Evolutionary conservation across 2,797 vertebrate genomes (phyloP).

Genomic region (Oophaga sylvatica): DNA sequence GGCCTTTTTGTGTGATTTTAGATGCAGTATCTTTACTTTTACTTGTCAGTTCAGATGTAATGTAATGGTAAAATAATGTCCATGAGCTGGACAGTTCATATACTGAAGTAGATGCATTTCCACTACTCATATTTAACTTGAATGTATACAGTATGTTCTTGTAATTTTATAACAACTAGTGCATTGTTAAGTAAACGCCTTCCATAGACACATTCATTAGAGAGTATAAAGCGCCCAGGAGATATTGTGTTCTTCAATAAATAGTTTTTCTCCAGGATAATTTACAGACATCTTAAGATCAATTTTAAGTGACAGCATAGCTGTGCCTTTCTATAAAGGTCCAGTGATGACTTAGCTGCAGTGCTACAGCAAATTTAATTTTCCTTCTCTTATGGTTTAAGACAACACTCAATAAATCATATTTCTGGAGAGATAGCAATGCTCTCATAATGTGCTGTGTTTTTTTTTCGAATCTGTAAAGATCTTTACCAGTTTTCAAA

Average conservation of each 20-base stretch:
- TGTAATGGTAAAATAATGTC: background rate
- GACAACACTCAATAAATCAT: constrained; percentile 89
- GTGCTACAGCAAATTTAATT: constrained; percentile 85
- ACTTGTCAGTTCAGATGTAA: background rate
- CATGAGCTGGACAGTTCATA: background rate
- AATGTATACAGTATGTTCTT: background rate
- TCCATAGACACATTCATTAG: constrained; percentile 89
- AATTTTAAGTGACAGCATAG: constrained; percentile 83
- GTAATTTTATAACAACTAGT: background rate
- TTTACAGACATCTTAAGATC: constrained; percentile 66
- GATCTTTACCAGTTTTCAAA: constrained; percentile 75
- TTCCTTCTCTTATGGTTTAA: constrained; percentile 81
- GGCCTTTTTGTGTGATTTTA: no score
- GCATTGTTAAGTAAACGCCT: constrained; percentile 76
- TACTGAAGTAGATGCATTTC: background rate
- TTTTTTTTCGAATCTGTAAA: constrained; percentile 89
- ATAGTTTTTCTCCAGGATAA: constrained; percentile 80
- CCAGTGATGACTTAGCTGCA: constrained; percentile 72
- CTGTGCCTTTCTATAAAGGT: constrained; percentile 77
- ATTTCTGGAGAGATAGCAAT: constrained; percentile 90
- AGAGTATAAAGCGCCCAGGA: constrained; percentile 79
- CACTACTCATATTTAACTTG: background rate
- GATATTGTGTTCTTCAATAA: constrained; percentile 86
- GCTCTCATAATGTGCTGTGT: constrained; percentile 82
- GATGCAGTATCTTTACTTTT: background rate